Evolutionary conservation across 2,113 vertebrate species (phyloP).

Genomic region (Fukomys damarensis): DNA sequence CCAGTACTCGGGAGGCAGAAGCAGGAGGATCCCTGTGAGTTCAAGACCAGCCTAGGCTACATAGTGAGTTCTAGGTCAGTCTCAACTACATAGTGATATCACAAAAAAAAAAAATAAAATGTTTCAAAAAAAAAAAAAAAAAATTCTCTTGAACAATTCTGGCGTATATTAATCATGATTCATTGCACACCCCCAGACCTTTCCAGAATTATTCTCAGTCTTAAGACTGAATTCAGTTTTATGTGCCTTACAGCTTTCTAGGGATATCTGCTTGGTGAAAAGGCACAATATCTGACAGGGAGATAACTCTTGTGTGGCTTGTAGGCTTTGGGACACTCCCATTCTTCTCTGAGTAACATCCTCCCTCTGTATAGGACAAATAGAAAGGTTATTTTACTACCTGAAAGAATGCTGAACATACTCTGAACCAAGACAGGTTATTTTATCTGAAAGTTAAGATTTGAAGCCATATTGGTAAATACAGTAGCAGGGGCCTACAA

Average conservation of each 20-base stretch:
- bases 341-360: neutral
- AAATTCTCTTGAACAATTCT: neutral
- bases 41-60: too few relatives aligned
- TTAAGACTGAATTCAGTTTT: neutral
- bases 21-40: too few relatives aligned
- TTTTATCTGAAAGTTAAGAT: conserved; percentile 48
- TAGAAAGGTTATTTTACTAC: neutral
- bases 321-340: neutral
- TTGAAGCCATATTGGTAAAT: conserved; percentile 5
- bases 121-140: too few relatives aligned
- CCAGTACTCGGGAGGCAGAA: too few relatives aligned
- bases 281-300: neutral
- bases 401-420: neutral
- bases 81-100: too few relatives aligned
- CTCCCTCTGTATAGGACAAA: neutral
- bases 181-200: neutral
- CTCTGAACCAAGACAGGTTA: neutral
- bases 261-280: neutral
- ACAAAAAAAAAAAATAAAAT: too few relatives aligned
- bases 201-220: neutral
- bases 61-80: too few relatives aligned
- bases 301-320: neutral
- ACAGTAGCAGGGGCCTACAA: neutral
- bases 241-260: neutral
- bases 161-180: neutral